phyloP scores from a whole-genome alignment of 2,113 vertebrate species.

The Salvelinus namaycush region DNA sequence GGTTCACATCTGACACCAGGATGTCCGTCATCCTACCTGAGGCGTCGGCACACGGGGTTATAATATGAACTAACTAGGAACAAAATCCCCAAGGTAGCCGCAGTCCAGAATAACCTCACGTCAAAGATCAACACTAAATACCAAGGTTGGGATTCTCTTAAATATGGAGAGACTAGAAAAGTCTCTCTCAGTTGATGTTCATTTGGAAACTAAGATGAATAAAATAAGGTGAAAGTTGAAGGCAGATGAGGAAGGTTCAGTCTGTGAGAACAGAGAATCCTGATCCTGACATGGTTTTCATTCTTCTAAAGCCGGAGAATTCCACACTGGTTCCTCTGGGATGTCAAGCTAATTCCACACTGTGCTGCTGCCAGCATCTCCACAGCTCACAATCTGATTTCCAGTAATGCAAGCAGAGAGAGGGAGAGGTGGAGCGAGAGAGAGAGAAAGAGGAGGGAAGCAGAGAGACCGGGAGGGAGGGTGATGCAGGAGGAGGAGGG shows the following conservation, averaged over 20 bases:
- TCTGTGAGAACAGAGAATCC: conserved; percentile 23
- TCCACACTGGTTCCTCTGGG: conserved; percentile 38
- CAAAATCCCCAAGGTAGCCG: not conserved
- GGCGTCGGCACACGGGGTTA: conserved; percentile 19
- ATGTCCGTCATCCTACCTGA: conserved; percentile 84
- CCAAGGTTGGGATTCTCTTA: no score
- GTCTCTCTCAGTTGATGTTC: not conserved
- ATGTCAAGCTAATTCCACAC: conserved; percentile 1
- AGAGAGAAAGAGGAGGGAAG: not conserved
- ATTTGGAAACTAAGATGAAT: not conserved
- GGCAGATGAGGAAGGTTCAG: conserved; percentile 6
- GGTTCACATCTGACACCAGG: conserved; percentile 82
- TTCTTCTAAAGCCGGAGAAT: conserved; percentile 31
- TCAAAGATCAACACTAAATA: not conserved
- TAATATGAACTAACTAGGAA: not conserved
- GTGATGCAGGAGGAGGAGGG: conserved; percentile 17
- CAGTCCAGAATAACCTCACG: not conserved
- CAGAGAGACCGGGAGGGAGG: conserved; percentile 19
- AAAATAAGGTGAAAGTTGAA: not conserved
- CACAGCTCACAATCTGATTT: conserved; percentile 56
- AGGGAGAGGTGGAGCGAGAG: not conserved
- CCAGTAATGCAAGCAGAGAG: conserved; percentile 52
- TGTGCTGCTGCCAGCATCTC: conserved; percentile 66
- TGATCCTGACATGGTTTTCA: conserved; percentile 44
- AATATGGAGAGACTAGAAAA: no score